Base-by-base conservation (phyloP, 1,140 invertebrate genomes). In the Ditylenchus dipsaci region DNA sequence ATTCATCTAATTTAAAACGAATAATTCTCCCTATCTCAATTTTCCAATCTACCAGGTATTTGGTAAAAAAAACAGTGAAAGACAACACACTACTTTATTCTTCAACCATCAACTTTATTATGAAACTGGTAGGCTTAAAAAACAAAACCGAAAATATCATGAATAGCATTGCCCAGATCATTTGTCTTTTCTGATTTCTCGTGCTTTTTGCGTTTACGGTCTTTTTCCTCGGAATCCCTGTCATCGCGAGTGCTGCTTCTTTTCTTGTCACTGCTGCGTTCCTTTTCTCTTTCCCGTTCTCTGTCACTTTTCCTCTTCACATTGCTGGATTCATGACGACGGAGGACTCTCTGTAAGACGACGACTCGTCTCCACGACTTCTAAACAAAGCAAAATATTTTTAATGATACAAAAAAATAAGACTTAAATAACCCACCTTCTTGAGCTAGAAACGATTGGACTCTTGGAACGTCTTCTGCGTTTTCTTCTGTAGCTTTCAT, bases 121-220 rank as follows among this genome's bases (percentile, higher is more conserved):
- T 38, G 33, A 38, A 38, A 38, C 11, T 38, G 33, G 33, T 38
- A 11, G 33, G 33, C n/a, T n/a, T n/a, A n/a, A n/a, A 38, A 3
- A 38, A 38, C 33, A 38, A 38, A 38, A 38, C 11, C 33, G n/a
- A 38, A 38, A 11, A 38, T 11, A 38, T 38, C 33, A 38, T 38
- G 11, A 38, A 38, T 5, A 38, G 11, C 11, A 11, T 38, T 38
- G 33, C 33, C 11, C 33, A 38, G 56, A 29, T 33, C 30, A 29
- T 29, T 62, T 67, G 23, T 30, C 65, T 38, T 53, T 53, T 53
- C 49, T 19, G 3, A 3, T 53, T 53, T 53, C 19, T 68, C 67
- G 19, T 69, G 68, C 43, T 69, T 69, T 45, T 64, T 68, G n/a
- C 68, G 67, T 38, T 71, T 68, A 11, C 61, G 33, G 19, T 68